Conservation (phyloP, 2,113 vertebrate species). For the Astur gentilis region DNA sequence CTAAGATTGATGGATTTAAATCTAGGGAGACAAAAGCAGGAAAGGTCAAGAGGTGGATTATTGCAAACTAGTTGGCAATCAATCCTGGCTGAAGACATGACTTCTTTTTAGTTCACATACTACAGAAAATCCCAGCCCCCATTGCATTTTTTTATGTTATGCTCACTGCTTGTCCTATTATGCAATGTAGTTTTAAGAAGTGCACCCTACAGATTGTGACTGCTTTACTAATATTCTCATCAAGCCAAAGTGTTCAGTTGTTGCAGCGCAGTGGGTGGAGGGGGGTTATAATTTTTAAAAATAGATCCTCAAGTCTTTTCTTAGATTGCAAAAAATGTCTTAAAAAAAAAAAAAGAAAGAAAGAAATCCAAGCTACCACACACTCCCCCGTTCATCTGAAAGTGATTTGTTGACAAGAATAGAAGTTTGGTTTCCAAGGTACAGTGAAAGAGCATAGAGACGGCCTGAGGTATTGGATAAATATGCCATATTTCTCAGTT, state of each 20-base stretch:
- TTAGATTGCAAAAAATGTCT: constrained; percentile 15
- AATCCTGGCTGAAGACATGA: background rate
- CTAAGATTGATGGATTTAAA: background rate
- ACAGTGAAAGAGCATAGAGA: constrained; percentile 50
- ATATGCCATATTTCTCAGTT: constrained; percentile 57
- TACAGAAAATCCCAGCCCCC: background rate
- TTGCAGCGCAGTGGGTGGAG: constrained; percentile 47
- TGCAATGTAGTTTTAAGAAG: constrained; percentile 10
- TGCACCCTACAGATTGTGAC: constrained; percentile 32
- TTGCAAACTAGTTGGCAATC: background rate
- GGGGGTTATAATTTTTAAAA: constrained; percentile 37
- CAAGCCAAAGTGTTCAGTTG: constrained; percentile 34
- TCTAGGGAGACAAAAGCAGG: background rate
- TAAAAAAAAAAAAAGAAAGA: background rate
- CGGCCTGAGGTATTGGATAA: constrained; percentile 48
- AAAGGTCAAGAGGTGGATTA: background rate
- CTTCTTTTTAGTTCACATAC: background rate
- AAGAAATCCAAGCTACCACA: constrained; percentile 52
- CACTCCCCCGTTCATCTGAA: constrained; percentile 55
- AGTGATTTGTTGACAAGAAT: constrained; percentile 69
- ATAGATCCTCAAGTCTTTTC: constrained; percentile 59
- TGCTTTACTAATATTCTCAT: constrained; percentile 43
- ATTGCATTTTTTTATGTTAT: background rate
- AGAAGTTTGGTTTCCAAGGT: constrained; percentile 68
- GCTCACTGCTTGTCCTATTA: background rate